These are phyloP conservation scores for Macrophya alboannulata DNA, from an alignment of 2,888 invertebrate genomes.

Conservation along the genomic window DNA sequence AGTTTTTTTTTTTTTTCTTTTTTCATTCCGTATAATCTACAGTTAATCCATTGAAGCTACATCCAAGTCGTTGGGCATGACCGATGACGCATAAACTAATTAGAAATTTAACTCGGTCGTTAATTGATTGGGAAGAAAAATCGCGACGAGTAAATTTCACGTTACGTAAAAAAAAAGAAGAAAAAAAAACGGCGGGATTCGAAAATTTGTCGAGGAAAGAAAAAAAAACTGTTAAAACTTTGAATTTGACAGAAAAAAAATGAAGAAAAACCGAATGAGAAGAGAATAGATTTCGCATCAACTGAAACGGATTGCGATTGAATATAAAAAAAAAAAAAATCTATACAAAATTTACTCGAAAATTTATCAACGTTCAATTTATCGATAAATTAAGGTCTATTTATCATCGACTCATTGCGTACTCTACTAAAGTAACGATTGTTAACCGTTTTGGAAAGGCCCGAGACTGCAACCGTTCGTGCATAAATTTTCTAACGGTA, in stretches of 20 bases:
- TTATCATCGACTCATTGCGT: conserved; percentile 1
- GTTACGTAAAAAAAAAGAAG: too few species aligned
- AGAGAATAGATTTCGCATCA: neutral
- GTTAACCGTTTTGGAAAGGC: neutral
- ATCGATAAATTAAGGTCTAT: neutral
- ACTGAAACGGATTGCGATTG: neutral
- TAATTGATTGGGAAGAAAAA: conserved; percentile 37
- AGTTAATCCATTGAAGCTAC: neutral
- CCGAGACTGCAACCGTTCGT: neutral
- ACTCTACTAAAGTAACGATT: neutral
- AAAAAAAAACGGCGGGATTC: neutral
- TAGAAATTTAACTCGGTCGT: conserved; percentile 18
- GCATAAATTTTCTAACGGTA: conserved; percentile 5
- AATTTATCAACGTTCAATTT: neutral
- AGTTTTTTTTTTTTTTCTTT: neutral
- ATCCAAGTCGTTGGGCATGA: neutral
- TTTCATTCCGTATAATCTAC: neutral
- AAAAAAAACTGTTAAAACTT: too few species aligned
- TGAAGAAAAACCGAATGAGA: neutral
- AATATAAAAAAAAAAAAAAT: neutral
- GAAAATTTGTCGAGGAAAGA: too few species aligned
- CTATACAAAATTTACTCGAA: neutral
- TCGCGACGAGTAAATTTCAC: conserved; percentile 14
- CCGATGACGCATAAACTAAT: conserved; percentile 36
- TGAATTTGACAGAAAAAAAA: too few species aligned